Evolutionary conservation across 1,140 invertebrate genomes (phyloP), one percentile per base, ranked within the genome.

Genomic region (Schlechtendalia chinensis): DNA sequence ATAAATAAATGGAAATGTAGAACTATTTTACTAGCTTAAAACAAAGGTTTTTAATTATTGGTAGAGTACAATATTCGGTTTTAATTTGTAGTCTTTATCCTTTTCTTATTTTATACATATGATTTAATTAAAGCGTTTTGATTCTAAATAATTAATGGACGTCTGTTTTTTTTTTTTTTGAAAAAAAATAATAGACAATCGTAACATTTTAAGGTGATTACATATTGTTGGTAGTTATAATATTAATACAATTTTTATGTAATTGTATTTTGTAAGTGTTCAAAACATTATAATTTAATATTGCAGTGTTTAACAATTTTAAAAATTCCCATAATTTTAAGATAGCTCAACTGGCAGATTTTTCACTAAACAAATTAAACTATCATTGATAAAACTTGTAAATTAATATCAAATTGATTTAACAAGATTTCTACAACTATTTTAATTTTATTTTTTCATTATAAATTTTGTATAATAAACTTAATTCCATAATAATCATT

Each of bases 41-140:
- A n/a, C 47, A 54, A 45, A 47, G 39, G 22, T 79, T 61, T 47
- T 79, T 24, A 63, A 61, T 39, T 79, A 61, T 61, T 79, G 10
- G 58, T n/a, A 63, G 58, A 63, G 24, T 50, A 29, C 59, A 63
- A 63, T 79, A 79, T 79, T n/a, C 24, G 56, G 53, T 79, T 79
- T 63, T 79, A 93, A 91, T 89, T 88, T 82, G 84, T 85, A 85
- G 85, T 84, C 82, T 81, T 82, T 83, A 81, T 59, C 5, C 47
- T 45, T 79, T 56, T 45, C 39, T 29, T 75, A 63, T 63, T 12
- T 63, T 63, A 79, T 79, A 77, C 22, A 45, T 79, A 77, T 77
- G 61, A 63, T 79, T 79, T 79, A 61, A 50, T 47, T 47, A 29
- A 79, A 79, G 75, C 75, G 75, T 79, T 79, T 79, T 79, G 45